Evolutionary conservation across 2,888 invertebrate species (phyloP), one percentile per base, ranked within the genome.

Genomic region (Pinctada fucata): DNA sequence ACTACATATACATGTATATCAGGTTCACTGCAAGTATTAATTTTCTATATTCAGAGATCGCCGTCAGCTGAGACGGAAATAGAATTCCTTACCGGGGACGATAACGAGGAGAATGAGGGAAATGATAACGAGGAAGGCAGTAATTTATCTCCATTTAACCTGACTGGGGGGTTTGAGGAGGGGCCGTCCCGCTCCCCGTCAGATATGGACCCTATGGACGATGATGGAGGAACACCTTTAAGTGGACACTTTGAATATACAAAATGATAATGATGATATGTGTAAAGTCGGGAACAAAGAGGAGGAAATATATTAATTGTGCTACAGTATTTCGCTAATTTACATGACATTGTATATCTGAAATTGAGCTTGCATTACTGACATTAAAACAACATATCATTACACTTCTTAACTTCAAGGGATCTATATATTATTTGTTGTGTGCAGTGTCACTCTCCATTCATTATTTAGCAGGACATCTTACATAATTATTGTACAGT

Each of bases 91-190:
- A 86, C 88, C 6, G 83, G 84, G 6, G 86, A 86, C 13, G 89
- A 86, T 48, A 88, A 88, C 50, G 89, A 88, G n/a, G 88, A 87
- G 83, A 72, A 63, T 48, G 72, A 72, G 31, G 31, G 31, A 31
- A 31, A 31, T 1, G 31, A 31, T 31, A 58, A 78, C 64, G 72
- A 73, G 51, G 72, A 77, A 31, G 63, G 50, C 3, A 78, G 73
- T 3, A 77, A 84, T 63, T 82, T 89, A 75, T 91, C 90, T 16
- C 90, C 90, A 1, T 90, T 89, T 75, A 89, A 88, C 75, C 85
- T 90, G 81, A 87, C 90, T 0, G 88, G 89, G 3, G 89, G 89
- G 4, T 90, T 91, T 83, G 89, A 88, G 51, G 89, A 88, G 58
- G 83, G 80, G 8, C 74, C 80, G 3, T 88, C 89, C 31, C 87